Evolutionary conservation across 2,113 vertebrate species (phyloP).

Genomic region (Protobothrops flavoviridis): DNA sequence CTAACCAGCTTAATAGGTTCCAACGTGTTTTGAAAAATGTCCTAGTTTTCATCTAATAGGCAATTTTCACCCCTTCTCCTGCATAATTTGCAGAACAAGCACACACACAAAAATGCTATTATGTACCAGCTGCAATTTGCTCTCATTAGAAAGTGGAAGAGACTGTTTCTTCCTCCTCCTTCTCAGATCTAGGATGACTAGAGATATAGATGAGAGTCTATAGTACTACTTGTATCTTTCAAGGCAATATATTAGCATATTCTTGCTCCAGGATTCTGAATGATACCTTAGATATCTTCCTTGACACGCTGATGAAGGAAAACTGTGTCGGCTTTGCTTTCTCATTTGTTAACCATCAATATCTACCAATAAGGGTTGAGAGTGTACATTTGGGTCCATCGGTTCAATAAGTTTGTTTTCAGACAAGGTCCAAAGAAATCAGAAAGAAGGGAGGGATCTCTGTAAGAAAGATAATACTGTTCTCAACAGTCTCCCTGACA

Average conservation of each 20-base stretch:
- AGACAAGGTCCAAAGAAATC: not conserved
- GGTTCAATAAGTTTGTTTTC: not conserved
- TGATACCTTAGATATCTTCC: not conserved
- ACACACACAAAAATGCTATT: conserved; percentile 43
- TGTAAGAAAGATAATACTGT: not conserved
- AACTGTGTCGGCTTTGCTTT: too few species aligned
- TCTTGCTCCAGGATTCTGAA: not conserved
- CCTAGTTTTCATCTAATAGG: conserved; percentile 61
- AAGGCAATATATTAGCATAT: not conserved
- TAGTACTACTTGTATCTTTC: not conserved
- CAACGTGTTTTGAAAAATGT: conserved; percentile 51
- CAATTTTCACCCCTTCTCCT: conserved; percentile 46
- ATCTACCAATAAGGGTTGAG: not conserved
- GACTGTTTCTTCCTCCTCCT: not conserved
- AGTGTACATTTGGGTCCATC: not conserved
- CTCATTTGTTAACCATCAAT: too few species aligned
- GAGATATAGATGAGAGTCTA: not conserved
- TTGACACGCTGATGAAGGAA: not conserved
- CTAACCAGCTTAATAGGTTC: conserved; percentile 58
- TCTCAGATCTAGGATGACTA: not conserved
- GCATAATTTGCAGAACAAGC: conserved; percentile 69
- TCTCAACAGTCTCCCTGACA: not conserved
- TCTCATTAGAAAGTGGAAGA: conserved; percentile 48
- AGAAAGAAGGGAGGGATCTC: not conserved
- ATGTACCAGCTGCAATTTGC: conserved; percentile 56